Evolutionary conservation across 2,797 vertebrate genomes (phyloP).

Genomic region (Salmo trutta): DNA sequence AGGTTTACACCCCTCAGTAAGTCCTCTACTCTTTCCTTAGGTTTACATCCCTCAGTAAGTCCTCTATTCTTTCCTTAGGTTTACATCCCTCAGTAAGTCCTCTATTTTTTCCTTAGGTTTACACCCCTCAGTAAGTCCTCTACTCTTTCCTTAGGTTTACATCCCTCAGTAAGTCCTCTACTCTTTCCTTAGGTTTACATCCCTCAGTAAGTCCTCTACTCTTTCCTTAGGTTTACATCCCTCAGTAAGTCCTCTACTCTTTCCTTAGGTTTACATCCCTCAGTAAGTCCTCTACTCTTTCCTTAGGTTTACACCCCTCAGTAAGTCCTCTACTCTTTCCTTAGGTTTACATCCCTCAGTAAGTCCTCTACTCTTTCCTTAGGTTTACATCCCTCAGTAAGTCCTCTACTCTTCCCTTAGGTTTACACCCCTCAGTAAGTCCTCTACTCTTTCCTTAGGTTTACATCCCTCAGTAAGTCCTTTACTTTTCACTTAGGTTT

Average conservation of each 20-base stretch:
- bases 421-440: not conserved
- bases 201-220: not conserved
- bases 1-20: not conserved
- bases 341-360: conserved; percentile 55
- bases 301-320: not conserved
- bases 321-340: not conserved
- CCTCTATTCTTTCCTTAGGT: not conserved
- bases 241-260: not conserved
- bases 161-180: not conserved
- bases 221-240: not conserved
- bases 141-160: not conserved
- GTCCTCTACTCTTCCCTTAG: not conserved
- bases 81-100: not conserved
- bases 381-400: not conserved
- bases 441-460: not conserved
- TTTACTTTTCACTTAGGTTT: not conserved
- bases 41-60: conserved; percentile 69
- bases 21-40: not conserved
- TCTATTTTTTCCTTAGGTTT: not conserved
- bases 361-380: conserved; percentile 52
- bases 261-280: no score
- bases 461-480: conserved; percentile 69
- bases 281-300: not conserved
- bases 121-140: conserved; percentile 69
- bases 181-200: no score